Conservation (phyloP, 2,113 vertebrate species). For the Cryptotis parvus region DNA sequence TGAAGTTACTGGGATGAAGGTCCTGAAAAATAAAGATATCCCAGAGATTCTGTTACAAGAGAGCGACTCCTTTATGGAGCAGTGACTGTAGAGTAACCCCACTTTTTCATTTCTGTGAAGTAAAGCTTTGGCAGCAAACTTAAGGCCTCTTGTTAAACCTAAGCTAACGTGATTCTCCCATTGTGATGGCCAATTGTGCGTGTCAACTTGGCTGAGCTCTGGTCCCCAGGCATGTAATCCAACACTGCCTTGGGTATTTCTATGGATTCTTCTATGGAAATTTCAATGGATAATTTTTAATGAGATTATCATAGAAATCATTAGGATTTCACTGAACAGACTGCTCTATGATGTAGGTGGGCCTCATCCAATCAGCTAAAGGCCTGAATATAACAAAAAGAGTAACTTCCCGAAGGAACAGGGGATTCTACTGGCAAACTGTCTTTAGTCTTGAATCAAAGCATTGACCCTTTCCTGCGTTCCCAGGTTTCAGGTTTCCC, state of each 20-base stretch:
- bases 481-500: not conserved
- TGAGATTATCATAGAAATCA: not conserved
- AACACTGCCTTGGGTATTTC: not conserved
- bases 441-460: not conserved
- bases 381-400: not conserved
- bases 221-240: not conserved
- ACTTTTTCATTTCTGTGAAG: not conserved
- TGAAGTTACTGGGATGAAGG: not conserved
- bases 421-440: too few relatives aligned
- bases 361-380: not conserved
- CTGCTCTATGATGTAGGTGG: too few relatives aligned
- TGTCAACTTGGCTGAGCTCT: not conserved
- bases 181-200: not conserved
- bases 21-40: not conserved
- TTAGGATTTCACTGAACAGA: not conserved
- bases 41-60: not conserved
- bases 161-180: not conserved
- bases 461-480: not conserved
- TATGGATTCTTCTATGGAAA: too few relatives aligned
- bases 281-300: not conserved
- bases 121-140: not conserved
- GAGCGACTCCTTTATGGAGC: not conserved
- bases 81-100: not conserved
- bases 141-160: not conserved
- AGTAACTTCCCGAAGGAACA: not conserved